A percentile compares a stretch with the other conserved stretches of the same genome.
These are phyloP conservation scores for Montipora foliosa DNA, from an alignment of 64 coral and sea anemone species.

Conservation along the genomic window DNA sequence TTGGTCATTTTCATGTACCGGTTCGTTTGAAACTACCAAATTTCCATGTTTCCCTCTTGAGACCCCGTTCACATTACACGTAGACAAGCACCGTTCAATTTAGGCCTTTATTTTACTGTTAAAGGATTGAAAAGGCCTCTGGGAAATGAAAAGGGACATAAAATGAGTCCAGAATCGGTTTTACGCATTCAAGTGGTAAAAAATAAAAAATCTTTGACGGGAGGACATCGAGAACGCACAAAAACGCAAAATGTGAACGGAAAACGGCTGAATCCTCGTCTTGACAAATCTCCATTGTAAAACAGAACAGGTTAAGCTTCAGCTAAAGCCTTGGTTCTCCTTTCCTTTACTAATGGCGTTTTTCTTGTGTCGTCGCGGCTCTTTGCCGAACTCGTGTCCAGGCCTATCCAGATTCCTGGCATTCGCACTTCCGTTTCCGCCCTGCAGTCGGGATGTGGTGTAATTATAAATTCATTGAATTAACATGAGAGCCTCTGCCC, in stretches of 20 bases:
- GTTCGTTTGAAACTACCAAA: too few species aligned
- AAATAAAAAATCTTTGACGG: neutral
- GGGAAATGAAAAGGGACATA: too few species aligned
- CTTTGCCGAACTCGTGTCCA: neutral
- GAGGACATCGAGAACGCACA: neutral
- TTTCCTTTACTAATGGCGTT: neutral
- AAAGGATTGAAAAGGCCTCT: too few species aligned
- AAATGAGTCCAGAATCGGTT: too few species aligned
- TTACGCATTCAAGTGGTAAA: too few species aligned
- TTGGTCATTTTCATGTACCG: too few species aligned
- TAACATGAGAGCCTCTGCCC: slow-evolving; percentile 80
- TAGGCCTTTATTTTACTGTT: too few species aligned
- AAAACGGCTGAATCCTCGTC: neutral
- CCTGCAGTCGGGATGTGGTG: neutral
- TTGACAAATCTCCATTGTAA: neutral
- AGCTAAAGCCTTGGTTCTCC: neutral
- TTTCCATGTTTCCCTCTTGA: too few species aligned
- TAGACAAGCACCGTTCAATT: too few species aligned
- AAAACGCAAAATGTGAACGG: neutral
- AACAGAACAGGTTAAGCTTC: neutral
- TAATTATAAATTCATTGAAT: neutral
- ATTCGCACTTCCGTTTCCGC: neutral
- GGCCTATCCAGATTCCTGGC: neutral
- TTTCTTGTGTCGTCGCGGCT: neutral
- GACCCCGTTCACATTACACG: too few species aligned